These are phyloP conservation scores for Caenorhabditis sulstoni DNA, from an alignment of 2,888 invertebrate genomes.

Conservation along the genomic window DNA sequence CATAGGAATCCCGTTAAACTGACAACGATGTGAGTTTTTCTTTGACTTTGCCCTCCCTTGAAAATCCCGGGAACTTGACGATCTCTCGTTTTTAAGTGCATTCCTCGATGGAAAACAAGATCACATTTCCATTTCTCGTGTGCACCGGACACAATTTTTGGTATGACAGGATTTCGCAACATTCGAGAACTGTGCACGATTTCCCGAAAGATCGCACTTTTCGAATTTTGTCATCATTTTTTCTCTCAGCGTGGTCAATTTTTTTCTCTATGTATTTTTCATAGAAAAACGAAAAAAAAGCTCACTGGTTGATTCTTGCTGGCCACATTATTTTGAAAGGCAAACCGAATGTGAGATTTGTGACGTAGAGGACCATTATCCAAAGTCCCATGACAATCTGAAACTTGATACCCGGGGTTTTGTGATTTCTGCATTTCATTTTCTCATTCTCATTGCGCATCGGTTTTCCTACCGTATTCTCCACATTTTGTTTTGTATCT, in stretches of 20 bases:
- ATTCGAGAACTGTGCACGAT: neutral
- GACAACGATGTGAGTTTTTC: no score
- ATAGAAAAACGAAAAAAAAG: neutral
- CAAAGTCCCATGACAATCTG: slow-evolving; percentile 55
- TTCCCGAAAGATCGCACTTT: neutral
- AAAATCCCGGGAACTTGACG: no score
- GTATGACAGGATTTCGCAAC: slow-evolving; percentile 5
- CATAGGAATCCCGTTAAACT: no score
- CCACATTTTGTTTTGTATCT: slow-evolving; percentile 34
- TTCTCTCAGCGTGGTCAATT: neutral
- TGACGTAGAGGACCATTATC: slow-evolving; percentile 49
- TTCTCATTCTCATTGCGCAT: neutral
- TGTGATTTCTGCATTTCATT: neutral
- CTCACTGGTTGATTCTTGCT: slow-evolving; percentile 56
- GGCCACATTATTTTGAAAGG: slow-evolving; percentile 58
- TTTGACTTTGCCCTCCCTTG: no score
- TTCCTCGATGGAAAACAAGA: no score
- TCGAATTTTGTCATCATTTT: slow-evolving; percentile 13
- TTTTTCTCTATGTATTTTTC: neutral
- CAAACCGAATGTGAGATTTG: slow-evolving; percentile 50
- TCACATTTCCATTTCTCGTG: no score
- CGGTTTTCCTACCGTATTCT: slow-evolving; percentile 37
- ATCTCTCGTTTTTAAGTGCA: no score
- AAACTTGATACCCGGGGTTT: slow-evolving; percentile 3
- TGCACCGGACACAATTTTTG: no score